Base-by-base conservation (phyloP, 2,113 vertebrate genomes). In the Saiga tatarica region DNA sequence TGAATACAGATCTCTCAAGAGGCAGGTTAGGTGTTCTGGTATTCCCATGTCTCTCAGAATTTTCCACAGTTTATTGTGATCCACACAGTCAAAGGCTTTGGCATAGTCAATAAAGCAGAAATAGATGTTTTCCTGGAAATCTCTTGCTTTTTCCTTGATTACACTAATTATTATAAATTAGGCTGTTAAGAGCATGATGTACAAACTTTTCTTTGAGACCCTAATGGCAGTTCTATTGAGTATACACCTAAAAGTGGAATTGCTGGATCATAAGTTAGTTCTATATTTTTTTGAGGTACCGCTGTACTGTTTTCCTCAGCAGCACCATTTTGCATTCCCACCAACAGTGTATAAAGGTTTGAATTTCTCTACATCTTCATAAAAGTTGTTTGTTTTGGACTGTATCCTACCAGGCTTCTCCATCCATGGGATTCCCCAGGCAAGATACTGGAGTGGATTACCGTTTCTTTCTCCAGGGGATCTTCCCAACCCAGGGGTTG, bases 401-500 rank as follows among this genome's bases (percentile, higher is more conserved):
- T 62, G 6, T 15, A 33, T 28, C 28, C 60, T 62, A 33, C 60
- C 6, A 33, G 60, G 14, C 60, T 62, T 62, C 14, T 62, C 60
- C 3, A 0, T 62, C 6, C 60, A 62, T 62, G 60, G 28, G 28
- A 33, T 62, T 15, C 6, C 33, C 6, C 60, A 62, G 60, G 60
- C 28, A 62, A 62, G 6, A 62, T 62, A 62, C 60, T 62, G 3
- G 28, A 62, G 28, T 62, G 60, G 60, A 28, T 33, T 33, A 33
- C 28, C 1, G 33, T 62, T 62, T 62, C 60, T 28, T 62, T 62
- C 3, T 62, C 28, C 28, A 15, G 60, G 60, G 6, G 3, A 62
- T 62, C 60, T 33, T 62, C 60, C 60, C 0, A 3, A 62, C 28
- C 6, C 28, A 62, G 28, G 6, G 28, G 33, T 33, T 0, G 3